Evolutionary conservation across 2,888 invertebrate species (phyloP).

Genomic region (Bombyx huttoni): DNA sequence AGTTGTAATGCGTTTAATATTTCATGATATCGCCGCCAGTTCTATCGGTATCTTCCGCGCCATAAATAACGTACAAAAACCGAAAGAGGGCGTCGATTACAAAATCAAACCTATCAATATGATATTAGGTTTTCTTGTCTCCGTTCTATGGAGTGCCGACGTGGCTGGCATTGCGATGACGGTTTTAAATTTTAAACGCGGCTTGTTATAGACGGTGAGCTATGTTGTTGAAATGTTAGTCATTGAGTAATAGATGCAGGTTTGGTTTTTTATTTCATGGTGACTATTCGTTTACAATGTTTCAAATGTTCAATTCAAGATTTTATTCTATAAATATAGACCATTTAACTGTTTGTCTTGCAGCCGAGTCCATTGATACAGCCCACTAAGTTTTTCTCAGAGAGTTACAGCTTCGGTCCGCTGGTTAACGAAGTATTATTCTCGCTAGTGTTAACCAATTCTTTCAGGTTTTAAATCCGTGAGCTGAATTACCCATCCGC

Average conservation of each 20-base stretch:
- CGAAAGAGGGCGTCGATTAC: slow-evolving; percentile 26
- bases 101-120: slow-evolving; percentile 66
- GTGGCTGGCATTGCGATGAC: slow-evolving; percentile 6
- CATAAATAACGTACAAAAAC: slow-evolving; percentile 67
- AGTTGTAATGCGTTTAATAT: slow-evolving; percentile 72
- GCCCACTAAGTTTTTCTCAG: no score
- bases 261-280: not conserved
- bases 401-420: no score
- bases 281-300: not conserved
- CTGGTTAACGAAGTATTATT: no score
- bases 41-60: slow-evolving; percentile 57
- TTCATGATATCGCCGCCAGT: slow-evolving; percentile 64
- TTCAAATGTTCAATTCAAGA: no score
- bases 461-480: no score
- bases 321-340: no score
- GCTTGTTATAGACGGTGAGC: not conserved
- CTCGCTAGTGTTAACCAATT: no score
- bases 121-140: slow-evolving; percentile 53
- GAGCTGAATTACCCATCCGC: no score
- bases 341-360: no score
- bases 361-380: no score
- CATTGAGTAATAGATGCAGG: not conserved
- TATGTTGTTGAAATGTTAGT: not conserved
- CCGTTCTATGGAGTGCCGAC: slow-evolving; percentile 14
- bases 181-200: not conserved